Evolutionary conservation across 2,113 vertebrate genomes (phyloP).

Genomic region (Carassius auratus): DNA sequence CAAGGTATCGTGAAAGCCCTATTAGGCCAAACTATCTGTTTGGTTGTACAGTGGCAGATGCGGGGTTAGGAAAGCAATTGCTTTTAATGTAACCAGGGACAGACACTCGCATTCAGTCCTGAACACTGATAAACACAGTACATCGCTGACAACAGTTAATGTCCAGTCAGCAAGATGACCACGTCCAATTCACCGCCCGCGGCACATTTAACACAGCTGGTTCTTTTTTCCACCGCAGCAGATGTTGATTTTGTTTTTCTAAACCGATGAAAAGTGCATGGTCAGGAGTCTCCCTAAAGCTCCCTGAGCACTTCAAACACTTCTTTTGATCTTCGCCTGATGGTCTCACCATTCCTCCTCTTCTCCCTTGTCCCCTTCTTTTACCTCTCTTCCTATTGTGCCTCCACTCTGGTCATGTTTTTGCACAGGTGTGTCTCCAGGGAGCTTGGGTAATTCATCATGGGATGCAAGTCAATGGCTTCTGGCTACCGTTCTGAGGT

Average conservation of each 20-base stretch:
- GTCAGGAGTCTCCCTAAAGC: slow-evolving; percentile 54
- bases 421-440: slow-evolving; percentile 61
- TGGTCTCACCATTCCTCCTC: slow-evolving; percentile 55
- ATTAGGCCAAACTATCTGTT: not conserved
- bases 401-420: slow-evolving; percentile 59
- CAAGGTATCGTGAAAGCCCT: not conserved
- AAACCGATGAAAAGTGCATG: slow-evolving; percentile 44
- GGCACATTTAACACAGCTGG: not conserved
- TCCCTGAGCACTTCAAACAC: slow-evolving; percentile 44
- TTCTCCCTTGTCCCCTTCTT: not conserved
- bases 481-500: slow-evolving; percentile 73
- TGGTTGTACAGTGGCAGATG: too few species aligned
- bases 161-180: slow-evolving; percentile 35
- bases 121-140: not conserved
- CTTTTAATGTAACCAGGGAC: too few species aligned
- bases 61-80: too few species aligned
- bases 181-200: slow-evolving; percentile 22
- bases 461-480: slow-evolving; percentile 72
- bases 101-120: not conserved
- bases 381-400: slow-evolving; percentile 10
- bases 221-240: slow-evolving; percentile 42
- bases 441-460: slow-evolving; percentile 73
- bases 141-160: slow-evolving; percentile 33
- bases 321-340: slow-evolving; percentile 55
- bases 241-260: slow-evolving; percentile 57